A percentile compares a stretch with the other conserved stretches of the same genome.
phyloP scores from a whole-genome alignment of 2,797 vertebrate species.

The Chrysocyon brachyurus region DNA sequence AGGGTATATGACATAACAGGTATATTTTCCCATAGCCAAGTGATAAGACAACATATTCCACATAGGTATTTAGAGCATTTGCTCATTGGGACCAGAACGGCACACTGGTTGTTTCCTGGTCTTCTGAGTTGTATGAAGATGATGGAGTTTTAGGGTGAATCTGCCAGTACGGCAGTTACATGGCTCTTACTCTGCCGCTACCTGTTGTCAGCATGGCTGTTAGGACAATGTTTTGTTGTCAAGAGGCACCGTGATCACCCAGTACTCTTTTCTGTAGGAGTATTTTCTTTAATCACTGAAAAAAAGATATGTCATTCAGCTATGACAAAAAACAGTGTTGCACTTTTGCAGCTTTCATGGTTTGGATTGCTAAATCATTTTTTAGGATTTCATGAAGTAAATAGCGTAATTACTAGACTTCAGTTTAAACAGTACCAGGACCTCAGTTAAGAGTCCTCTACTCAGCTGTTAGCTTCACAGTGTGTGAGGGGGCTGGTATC shows the following conservation, averaged over 20 bases:
- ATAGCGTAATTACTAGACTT: neutral
- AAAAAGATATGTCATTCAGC: neutral
- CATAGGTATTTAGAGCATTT: neutral
- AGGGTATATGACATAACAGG: no score
- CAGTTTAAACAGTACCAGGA: neutral
- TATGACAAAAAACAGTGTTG: neutral
- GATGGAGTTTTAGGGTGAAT: neutral
- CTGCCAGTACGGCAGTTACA: neutral
- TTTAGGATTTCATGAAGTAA: conserved; percentile 21
- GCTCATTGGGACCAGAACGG: neutral
- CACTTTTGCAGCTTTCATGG: conserved; percentile 5
- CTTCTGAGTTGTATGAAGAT: neutral
- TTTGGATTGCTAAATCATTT: neutral
- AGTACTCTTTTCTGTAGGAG: conserved; percentile 13
- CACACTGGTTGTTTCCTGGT: neutral
- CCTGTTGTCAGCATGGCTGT: neutral
- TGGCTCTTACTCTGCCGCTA: neutral
- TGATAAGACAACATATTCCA: neutral
- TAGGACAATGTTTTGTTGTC: neutral
- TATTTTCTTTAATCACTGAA: neutral
- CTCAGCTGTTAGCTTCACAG: neutral
- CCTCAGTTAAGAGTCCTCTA: neutral
- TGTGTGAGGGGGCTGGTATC: neutral
- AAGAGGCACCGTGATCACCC: neutral
- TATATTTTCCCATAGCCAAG: neutral